Base-by-base conservation (phyloP, 2,113 vertebrate species). In the Aspidoscelis tigris region DNA sequence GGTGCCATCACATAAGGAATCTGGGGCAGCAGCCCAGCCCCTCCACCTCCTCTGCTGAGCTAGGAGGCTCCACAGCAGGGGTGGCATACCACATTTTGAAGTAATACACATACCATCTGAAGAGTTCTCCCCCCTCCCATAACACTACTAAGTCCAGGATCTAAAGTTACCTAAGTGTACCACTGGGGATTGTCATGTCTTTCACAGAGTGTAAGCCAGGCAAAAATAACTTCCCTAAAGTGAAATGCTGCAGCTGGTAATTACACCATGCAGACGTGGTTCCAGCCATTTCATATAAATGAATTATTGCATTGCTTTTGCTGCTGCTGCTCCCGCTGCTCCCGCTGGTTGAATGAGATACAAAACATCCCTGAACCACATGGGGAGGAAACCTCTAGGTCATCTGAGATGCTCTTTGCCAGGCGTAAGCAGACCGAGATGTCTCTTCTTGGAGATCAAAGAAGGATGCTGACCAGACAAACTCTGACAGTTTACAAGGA, bases 381-480 rank as follows among this genome's bases (percentile, higher is more conserved):
- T 0, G n/a, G 3, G 0, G 26, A 82, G 22, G 72, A 78, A 1
- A 0, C 9, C 44, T 4, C 81, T 3, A 4, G 86, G 68, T 81
- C 20, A 1, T 61, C n/a, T 43, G 65, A 64, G 1, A 18, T 4
- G 1, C 20, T 22, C 0, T 0, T 71, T 82, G 71, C 79, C 78
- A 3, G 1, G 47, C 9, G 26, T 3, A 4, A 80, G 41, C 55
- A 71, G 80, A 43, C 1, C 61, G 84, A 75, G 39, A 69, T 76
- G 76, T 80, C 43, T 84, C 69, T n/a, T 72, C 24, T 85, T 61
- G 1, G n/a, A 61, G 78, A 86, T 81, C 84, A 86, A 86, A 81
- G 78, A 8, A 43, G 68, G 44, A 69, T n/a, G 39, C 78, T 66
- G 44, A 70, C 70, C 66, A 75, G 33, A 41, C 21, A 41, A 61